Evolutionary conservation across 2,113 vertebrate species (phyloP), one percentile per base, ranked within the genome.

Genomic region (Struthio camelus): DNA sequence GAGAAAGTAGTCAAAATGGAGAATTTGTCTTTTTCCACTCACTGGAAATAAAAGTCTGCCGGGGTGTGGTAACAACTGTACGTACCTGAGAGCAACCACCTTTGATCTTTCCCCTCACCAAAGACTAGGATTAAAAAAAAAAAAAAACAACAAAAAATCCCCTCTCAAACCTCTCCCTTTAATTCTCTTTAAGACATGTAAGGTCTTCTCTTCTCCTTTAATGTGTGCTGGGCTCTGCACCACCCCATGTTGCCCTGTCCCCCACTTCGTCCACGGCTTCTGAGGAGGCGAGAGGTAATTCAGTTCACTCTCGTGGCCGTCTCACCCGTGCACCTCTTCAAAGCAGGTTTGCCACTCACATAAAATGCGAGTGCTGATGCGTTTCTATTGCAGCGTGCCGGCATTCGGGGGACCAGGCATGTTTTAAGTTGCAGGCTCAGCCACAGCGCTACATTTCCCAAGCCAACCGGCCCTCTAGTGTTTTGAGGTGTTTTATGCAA

Each of bases 301-400:
- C 73, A 84, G 76, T 73, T 77, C 5, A 25, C 36, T 79, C 87
- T 86, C 65, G 77, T 12, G 70, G 50, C 30, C 66, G 61, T 36
- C 80, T 94, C 80, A 65, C 42, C 94, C 4, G 0, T n/a, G 27
- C 2, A 11, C 67, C 14, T 89, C 32, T 42, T 44, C 50, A 70
- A 44, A 66, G 85, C 72, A 94, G 88, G 90, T 94, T 94, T 96
- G 92, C 96, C 36, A 85, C 53, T 70, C 32, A 11, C 65, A 70
- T 94, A 85, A 93, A 95, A 73, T 44, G 79, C 50, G 59, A 67
- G 53, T 0, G 7, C 87, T 82, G 66, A 46, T 83, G 65, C 10
- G 4, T 89, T 73, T 42, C 81, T 44, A 40, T 58, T 62, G 80
- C 67, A 58, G 81, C 80, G 76, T 30, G 50, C 28, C 3, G 1